Evolutionary conservation across 2,797 vertebrate species (phyloP).

Genomic region (Siniperca undulata): DNA sequence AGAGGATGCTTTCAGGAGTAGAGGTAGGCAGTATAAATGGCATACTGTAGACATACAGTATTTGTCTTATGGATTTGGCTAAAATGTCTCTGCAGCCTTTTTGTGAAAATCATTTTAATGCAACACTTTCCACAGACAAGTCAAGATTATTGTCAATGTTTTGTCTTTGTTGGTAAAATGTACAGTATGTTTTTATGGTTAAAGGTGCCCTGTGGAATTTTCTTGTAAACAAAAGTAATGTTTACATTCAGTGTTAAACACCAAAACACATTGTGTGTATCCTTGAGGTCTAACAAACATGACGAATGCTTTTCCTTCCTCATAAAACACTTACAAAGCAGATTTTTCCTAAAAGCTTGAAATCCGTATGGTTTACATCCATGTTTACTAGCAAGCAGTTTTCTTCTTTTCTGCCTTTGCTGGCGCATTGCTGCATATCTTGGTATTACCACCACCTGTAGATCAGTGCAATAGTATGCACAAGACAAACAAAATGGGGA

Average conservation of each 20-base stretch:
- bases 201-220: no score
- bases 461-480: not conserved
- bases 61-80: not conserved
- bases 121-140: not conserved
- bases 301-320: not conserved
- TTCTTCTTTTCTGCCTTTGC: not conserved
- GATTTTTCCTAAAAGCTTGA: not conserved
- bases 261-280: not conserved
- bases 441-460: not conserved
- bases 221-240: not conserved
- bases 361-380: not conserved
- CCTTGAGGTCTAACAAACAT: not conserved
- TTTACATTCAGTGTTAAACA: not conserved
- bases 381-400: not conserved
- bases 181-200: not conserved
- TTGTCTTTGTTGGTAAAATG: not conserved
- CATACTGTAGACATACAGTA: not conserved
- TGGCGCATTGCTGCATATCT: not conserved
- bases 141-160: not conserved
- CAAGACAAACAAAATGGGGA: not conserved
- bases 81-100: not conserved
- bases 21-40: not conserved
- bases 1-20: conserved; percentile 16
- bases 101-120: not conserved
- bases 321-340: not conserved